Evolutionary conservation across 2,888 invertebrate species (phyloP), one percentile per base, ranked within the genome.

Genomic region (Oithona nana): DNA sequence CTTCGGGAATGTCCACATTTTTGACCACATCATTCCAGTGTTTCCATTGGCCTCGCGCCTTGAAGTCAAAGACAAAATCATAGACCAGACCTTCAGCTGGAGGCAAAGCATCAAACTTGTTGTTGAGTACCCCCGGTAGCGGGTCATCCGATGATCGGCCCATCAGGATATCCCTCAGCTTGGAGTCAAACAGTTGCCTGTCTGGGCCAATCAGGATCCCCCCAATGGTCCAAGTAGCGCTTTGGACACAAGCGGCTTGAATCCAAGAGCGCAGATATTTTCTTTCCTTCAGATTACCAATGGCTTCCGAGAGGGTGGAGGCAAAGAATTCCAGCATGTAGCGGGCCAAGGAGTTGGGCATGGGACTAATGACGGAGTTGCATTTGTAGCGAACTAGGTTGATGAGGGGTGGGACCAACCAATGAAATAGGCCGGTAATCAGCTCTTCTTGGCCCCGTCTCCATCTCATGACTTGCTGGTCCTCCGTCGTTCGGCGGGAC

Each of bases 181-280:
- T 87, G 66, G 77, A 78, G 75, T 90, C 89, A 67, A 90, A 78
- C 72, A 82, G 84, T 55, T 77, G 77, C n/a, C 87, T 78, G 0
- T 89, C 86, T 54, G 81, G 78, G 0, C 76, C 74, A 71, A 89
- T 83, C 48, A 89, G 73, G 63, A 85, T 81, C 13, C 30, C 28
- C 1, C 88, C 89, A 28, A 90, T 74, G 0, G 89, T 87, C 93
- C 93, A 94, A 1, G 84, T 78, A 54, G 86, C 73, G 0, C 83
- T 78, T 69, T 81, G 81, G 68, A 89, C 75, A 66, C 87, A 79
- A 0, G 85, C 78, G 1, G 85, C 86, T 73, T 88, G 81, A 65
- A 85, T 76, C 83, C 88, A 88, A 58, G 29, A 24, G 20, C 56
- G 2, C 11, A 62, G 13, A 31, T 62, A 62, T 28, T 62, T 62